Percentiles rank a stretch among this genome's conserved stretches.
phyloP scores from a whole-genome alignment of 2,888 invertebrate species.

The Chymomyza fuscimana region DNA sequence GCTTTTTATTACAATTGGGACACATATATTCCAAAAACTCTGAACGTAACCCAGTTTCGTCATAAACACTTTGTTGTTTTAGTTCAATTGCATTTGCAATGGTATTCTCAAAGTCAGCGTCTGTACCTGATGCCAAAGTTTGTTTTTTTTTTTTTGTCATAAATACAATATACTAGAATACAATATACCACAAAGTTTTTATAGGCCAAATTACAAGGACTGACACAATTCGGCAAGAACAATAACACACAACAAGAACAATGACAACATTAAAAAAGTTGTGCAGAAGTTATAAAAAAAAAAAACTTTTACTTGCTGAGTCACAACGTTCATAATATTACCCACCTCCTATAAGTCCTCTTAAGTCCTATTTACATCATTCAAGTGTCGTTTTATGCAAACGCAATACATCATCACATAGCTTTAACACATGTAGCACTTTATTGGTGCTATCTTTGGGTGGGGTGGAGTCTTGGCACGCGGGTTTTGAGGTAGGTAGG shows the following conservation, averaged over 20 bases:
- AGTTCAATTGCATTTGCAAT: conserved; percentile 5
- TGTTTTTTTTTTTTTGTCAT: conserved; percentile 1
- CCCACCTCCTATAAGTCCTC: neutral
- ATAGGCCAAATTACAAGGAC: neutral
- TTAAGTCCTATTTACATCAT: conserved; percentile 18
- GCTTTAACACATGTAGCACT: too few relatives aligned
- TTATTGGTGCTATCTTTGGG: too few relatives aligned
- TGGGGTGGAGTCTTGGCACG: too few relatives aligned
- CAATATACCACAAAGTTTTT: conserved; percentile 20
- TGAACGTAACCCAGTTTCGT: neutral
- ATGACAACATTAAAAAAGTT: conserved; percentile 31
- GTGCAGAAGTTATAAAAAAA: conserved; percentile 23
- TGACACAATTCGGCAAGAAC: conserved; percentile 29
- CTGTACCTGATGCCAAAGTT: neutral
- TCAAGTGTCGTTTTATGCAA: conserved; percentile 34
- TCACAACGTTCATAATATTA: conserved; percentile 18
- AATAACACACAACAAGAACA: conserved; percentile 21
- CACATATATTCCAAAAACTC: neutral
- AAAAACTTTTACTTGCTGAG: conserved; percentile 40
- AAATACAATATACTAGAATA: neutral
- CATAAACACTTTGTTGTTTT: conserved; percentile 3
- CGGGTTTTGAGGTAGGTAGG: neutral
- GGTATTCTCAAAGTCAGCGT: neutral
- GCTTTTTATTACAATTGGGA: conserved; percentile 7
- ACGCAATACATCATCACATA: conserved; percentile 42